Base-by-base conservation (phyloP, 2,797 vertebrate genomes). In the Tauraco hartlaubi region DNA sequence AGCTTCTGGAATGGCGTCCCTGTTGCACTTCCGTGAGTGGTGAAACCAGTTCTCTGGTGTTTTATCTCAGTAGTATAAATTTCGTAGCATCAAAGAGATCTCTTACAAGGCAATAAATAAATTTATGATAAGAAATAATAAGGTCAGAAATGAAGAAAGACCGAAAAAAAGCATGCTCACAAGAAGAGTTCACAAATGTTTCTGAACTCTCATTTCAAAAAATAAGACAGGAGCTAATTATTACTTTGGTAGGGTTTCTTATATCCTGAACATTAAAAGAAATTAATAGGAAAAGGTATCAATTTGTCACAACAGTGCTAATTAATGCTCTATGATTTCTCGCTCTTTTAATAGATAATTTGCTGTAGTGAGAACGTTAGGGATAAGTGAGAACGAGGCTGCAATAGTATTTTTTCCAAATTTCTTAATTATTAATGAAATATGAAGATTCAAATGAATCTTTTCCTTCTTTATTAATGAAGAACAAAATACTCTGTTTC, bases 231-330 rank as follows among this genome's bases (percentile, higher is more conserved):
- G 74, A 90, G 78, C 75, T 94, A 94, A 94, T 91, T 94, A 96
- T 73, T 91, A 82, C 72, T 76, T 80, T 74, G 69, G 56, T 56
- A 54, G 68, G 72, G 35, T 33, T 88, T 82, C 76, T 93, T 46
- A 49, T 85, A 87, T 62, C 73, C 67, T 88, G 85, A 90, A 88
- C 59, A 69, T 86, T 89, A 86, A 79, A 91, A 92, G 48, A 91
- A 95, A 94, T 79, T 85, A 91, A 72, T 66, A 95, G 63, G 72
- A 94, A 91, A 92, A 93, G 64, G 63, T 92, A 88, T 74, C 39
- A 67, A 26, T 94, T 94, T 89, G 67, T 90, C 90, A 96, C 74
- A 94, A 87, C 62, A 84, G 75, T 52, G 95, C 85, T 92, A 96
- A 96, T 95, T 93, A 94, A 85, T 0, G 1, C 85, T 92, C 82